Conservation (phyloP, 1,140 invertebrate species). For the Chrysomallon squamiferum region DNA sequence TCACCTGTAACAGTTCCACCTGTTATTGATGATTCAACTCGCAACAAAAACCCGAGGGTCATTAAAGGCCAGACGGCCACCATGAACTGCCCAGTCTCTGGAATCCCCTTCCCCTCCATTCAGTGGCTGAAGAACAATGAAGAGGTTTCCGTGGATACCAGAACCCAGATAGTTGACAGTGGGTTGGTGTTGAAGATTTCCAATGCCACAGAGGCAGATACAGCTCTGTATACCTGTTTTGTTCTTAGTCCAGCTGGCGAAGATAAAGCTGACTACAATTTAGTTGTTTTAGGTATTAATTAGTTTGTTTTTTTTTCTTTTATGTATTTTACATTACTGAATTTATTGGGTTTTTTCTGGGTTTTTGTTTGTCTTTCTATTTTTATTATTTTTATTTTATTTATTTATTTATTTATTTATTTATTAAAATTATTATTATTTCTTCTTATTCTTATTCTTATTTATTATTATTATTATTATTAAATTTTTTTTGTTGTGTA, state of each 20-base stretch:
- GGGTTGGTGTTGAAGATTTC: conserved; percentile 55
- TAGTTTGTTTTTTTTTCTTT: background rate
- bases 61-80: conserved; percentile 38
- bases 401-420: background rate
- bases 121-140: conserved; percentile 56
- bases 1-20: conserved; percentile 59
- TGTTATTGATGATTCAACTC: conserved; percentile 41
- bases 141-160: conserved; percentile 17
- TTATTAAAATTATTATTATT: too few species aligned
- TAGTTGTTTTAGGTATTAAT: conserved; percentile 34
- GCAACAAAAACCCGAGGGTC: conserved; percentile 40
- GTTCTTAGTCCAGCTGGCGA: conserved; percentile 64
- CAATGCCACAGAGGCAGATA: conserved; percentile 58
- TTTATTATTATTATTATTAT: too few species aligned
- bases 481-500: too few species aligned
- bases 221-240: conserved; percentile 64
- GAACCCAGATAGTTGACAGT: conserved; percentile 26
- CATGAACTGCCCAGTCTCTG: conserved; percentile 55
- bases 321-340: background rate
- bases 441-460: too few species aligned
- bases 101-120: conserved; percentile 58
- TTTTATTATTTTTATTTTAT: background rate
- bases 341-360: background rate
- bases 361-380: too few species aligned
- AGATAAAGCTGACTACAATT: conserved; percentile 29